Evolutionary conservation across 2,888 invertebrate genomes (phyloP), one percentile per base, ranked within the genome.

Genomic region (Protonemura montana): DNA sequence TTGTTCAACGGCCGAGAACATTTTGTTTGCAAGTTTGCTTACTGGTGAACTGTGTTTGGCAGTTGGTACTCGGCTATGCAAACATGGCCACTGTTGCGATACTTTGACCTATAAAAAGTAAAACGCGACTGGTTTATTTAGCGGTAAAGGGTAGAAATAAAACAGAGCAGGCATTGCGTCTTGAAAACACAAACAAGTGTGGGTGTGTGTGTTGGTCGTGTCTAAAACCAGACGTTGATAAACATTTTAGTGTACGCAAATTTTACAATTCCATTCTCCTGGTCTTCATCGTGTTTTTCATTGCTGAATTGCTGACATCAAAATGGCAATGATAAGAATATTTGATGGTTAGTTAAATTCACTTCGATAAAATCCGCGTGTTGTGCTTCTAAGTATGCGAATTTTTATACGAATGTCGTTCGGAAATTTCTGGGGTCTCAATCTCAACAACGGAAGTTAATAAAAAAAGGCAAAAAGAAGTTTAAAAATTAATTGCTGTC

Each of bases 141-240:
- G 78, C 78, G 78, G 78, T 78, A 78, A 78, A 78, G 78, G 78
- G 78, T 78, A 26, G 78, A 78, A 78, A 78, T 78, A 78, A 78
- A 78, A 78, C 78, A 78, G 78, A 78, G 13, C 78, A 28, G 78
- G n/a, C 77, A n/a, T 3, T 26, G 78, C 6, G 78, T 78, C 78
- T 28, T 78, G 78, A 26, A 78, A 26, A 78, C 78, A 78, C 78
- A 78, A 78, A 78, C 78, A 78, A 78, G 27, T 10, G n/a, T n/a
- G n/a, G n/a, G 35, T 6, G 26, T 78, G 78, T 26, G 78, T 28
- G 10, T 59, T 59, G 59, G 59, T 59, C 59, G 21, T 59, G 59
- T 1, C 78, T 78, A 78, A 78, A 78, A 78, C 25, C 78, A 78
- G 78, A 26, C 26, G 28, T 28, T 28, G 10, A 28, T 78, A 78